These are phyloP conservation scores for Eueides isabella DNA, from an alignment of 1,140 invertebrate species.

Conservation along the genomic window DNA sequence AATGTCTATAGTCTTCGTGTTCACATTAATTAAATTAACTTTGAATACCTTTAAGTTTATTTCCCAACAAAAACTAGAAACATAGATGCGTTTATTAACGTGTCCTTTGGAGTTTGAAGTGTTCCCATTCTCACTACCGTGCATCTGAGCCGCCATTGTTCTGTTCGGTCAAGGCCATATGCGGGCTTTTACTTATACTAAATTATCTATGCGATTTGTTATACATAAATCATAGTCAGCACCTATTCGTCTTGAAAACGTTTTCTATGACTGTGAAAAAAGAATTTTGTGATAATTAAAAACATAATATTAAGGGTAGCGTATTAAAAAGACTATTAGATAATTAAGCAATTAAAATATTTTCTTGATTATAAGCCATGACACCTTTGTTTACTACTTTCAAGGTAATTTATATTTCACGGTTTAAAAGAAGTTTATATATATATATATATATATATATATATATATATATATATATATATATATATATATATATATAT, in stretches of 20 bases:
- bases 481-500: too few species aligned
- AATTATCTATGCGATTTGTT: slow-evolving; percentile 21
- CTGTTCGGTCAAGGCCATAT: slow-evolving; percentile 28
- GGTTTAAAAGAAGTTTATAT: background rate
- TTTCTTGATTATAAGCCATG: slow-evolving; percentile 5
- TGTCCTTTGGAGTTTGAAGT: slow-evolving; percentile 29
- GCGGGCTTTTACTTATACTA: slow-evolving; percentile 32
- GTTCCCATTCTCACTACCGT: slow-evolving; percentile 37
- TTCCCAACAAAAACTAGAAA: slow-evolving; percentile 10
- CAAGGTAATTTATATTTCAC: background rate
- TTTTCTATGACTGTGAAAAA: background rate
- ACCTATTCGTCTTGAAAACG: background rate
- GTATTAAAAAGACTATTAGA: background rate
- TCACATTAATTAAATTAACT: slow-evolving; percentile 9
- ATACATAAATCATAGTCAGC: slow-evolving; percentile 11
- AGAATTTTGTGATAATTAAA: background rate
- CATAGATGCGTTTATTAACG: slow-evolving; percentile 25
- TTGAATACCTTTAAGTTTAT: background rate
- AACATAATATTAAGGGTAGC: background rate
- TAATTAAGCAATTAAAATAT: background rate
- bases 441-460: background rate
- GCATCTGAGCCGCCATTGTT: slow-evolving; percentile 31
- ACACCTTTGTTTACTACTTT: background rate
- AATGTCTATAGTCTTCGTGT: background rate
- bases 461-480: slow-evolving; percentile 1